Conservation (phyloP, 2,888 invertebrate species). For the Ornithoptera alexandrae region DNA sequence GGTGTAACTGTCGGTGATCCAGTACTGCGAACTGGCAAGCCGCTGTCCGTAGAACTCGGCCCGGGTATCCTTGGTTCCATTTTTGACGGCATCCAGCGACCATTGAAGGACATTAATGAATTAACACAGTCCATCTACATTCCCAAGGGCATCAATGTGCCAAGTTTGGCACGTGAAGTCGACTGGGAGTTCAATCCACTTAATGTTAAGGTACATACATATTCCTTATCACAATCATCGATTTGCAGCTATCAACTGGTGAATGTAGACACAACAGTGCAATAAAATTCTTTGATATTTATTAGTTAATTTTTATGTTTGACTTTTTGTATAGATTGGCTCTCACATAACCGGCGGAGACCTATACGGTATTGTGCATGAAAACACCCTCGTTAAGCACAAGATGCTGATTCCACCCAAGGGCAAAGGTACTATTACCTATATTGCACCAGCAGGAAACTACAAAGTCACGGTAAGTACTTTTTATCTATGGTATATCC, state of each 20-base stretch:
- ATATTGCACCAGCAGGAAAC: slow-evolving; percentile 94
- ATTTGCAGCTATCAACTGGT: background rate
- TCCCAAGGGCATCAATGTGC: slow-evolving; percentile 98
- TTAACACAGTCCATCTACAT: slow-evolving; percentile 98
- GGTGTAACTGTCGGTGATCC: slow-evolving; percentile 99
- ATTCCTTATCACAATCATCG: background rate
- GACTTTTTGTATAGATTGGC: slow-evolving; percentile 82
- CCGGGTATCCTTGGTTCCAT: slow-evolving; percentile 99
- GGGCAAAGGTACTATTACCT: slow-evolving; percentile 97
- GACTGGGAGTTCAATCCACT: slow-evolving; percentile 96
- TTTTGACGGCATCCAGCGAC: slow-evolving; percentile 99
- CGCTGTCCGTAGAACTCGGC: slow-evolving; percentile 98
- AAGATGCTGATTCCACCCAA: slow-evolving; percentile 96
- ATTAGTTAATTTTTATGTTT: background rate
- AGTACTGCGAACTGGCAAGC: slow-evolving; percentile 98
- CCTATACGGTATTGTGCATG: slow-evolving; percentile 96
- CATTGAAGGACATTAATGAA: slow-evolving; percentile 97
- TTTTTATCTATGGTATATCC: slow-evolving; percentile 6
- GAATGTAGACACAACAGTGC: background rate
- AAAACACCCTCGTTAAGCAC: slow-evolving; percentile 98
- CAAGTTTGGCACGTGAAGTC: slow-evolving; percentile 88
- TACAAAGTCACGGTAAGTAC: slow-evolving; percentile 93
- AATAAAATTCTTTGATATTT: no score
- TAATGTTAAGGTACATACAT: slow-evolving; percentile 83
- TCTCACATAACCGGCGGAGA: slow-evolving; percentile 99